Evolutionary conservation across 2,888 invertebrate genomes (phyloP).

Genomic region (Coenonympha arcania): DNA sequence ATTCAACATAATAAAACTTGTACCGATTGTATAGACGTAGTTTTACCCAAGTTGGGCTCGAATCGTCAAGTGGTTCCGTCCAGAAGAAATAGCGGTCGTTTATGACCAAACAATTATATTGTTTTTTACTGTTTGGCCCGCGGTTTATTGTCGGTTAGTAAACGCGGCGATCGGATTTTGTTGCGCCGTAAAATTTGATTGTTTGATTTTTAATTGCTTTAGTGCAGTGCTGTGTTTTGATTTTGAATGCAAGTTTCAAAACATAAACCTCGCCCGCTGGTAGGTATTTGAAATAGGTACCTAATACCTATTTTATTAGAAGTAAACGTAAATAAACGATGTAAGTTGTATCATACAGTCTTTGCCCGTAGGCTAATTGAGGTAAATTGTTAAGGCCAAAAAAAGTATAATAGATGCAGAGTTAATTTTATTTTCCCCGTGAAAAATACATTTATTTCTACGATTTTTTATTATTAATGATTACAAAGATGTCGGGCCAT

Average conservation of each 20-base stretch:
- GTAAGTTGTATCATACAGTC: too few relatives aligned
- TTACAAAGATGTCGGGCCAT: too few relatives aligned
- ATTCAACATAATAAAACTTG: conserved; percentile 8
- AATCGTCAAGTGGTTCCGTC: conserved; percentile 27
- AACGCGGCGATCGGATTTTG: conserved; percentile 44
- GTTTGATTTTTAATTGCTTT: conserved; percentile 48
- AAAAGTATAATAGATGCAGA: too few relatives aligned
- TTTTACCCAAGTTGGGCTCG: conserved; percentile 9
- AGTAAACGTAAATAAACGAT: too few relatives aligned
- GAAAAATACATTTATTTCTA: too few relatives aligned
- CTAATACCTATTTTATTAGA: not conserved
- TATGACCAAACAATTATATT: conserved; percentile 45
- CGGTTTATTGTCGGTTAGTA: conserved; percentile 46
- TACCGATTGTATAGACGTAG: not conserved
- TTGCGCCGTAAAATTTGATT: conserved; percentile 60
- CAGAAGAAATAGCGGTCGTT: conserved; percentile 36
- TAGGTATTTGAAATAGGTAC: not conserved
- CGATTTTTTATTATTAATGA: too few relatives aligned
- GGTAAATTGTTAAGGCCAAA: too few relatives aligned
- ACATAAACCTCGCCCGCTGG: conserved; percentile 6
- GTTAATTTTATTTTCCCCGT: too few relatives aligned
- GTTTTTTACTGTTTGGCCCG: conserved; percentile 38
- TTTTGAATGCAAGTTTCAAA: conserved; percentile 22
- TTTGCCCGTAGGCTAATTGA: too few relatives aligned
- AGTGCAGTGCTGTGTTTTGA: conserved; percentile 30